Conservation (phyloP, 2,888 invertebrate species). For the Willowsia nigromaculata region DNA sequence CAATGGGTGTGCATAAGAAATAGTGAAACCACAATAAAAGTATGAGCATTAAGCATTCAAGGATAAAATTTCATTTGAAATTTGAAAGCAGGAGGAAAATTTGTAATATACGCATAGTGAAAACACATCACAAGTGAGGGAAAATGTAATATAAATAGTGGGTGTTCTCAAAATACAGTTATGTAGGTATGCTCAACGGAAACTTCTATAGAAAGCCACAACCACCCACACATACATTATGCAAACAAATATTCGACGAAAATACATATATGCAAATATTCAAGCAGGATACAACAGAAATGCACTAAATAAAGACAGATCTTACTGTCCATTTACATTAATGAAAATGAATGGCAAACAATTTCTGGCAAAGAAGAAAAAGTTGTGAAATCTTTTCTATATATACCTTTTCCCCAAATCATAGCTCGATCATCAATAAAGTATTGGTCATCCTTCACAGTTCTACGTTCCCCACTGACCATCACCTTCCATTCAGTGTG, state of each 20-base stretch:
- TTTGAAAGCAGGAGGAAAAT: not conserved
- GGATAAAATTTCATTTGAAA: not conserved
- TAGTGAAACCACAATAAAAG: not conserved
- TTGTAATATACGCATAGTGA: not conserved
- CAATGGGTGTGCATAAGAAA: not conserved
- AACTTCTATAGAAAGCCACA: no score
- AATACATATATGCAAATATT: no score
- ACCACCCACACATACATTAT: no score
- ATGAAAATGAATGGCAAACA: not conserved
- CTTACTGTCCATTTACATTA: not conserved
- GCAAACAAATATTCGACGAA: no score
- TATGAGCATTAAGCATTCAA: not conserved
- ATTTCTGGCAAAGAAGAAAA: no score
- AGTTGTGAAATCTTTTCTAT: no score
- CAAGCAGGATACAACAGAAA: not conserved
- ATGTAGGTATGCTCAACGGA: no score
- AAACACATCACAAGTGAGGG: not conserved
- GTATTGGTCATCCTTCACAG: constrained; percentile 88
- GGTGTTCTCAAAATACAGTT: no score
- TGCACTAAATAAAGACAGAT: not conserved
- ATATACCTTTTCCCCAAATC: constrained; percentile 87
- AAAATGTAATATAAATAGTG: not conserved
- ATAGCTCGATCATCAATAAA: constrained; percentile 87
- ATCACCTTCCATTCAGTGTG: constrained; percentile 89
- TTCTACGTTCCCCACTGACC: constrained; percentile 86